Evolutionary conservation across 2,113 vertebrate species (phyloP).

Genomic region (Bungarus multicinctus): DNA sequence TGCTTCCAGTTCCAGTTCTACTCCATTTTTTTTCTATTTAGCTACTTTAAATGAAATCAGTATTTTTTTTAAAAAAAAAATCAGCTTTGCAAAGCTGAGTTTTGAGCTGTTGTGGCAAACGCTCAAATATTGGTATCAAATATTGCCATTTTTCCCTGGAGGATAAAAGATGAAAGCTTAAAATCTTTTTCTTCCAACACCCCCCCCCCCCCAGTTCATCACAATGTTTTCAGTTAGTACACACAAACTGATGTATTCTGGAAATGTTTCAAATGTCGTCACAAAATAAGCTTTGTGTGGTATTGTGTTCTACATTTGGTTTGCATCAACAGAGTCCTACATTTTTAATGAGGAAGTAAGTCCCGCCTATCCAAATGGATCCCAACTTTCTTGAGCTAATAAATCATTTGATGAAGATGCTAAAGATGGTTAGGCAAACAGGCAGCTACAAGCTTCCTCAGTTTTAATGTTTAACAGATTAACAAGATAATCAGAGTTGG

Average conservation of each 20-base stretch:
- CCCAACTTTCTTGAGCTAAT: not conserved
- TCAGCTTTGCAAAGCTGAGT: conserved; percentile 9
- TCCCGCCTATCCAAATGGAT: not conserved
- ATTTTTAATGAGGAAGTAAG: conserved; percentile 1
- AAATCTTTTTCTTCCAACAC: not conserved
- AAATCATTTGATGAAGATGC: not conserved
- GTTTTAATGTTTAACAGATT: not conserved
- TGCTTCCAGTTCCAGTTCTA: conserved; percentile 38
- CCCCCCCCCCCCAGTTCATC: conserved; percentile 24
- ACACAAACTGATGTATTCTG: conserved; percentile 37
- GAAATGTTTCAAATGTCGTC: conserved; percentile 42
- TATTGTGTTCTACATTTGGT: conserved; percentile 33
- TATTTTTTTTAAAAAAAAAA: conserved; percentile 29
- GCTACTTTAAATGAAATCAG: conserved; percentile 39
- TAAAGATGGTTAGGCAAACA: not conserved
- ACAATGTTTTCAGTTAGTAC: conserved; percentile 47
- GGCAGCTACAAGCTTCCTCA: not conserved
- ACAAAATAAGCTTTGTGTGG: conserved; percentile 27
- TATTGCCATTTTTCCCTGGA: conserved; percentile 6
- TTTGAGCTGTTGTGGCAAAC: not conserved
- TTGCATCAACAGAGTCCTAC: not conserved
- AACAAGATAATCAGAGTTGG: too few species aligned
- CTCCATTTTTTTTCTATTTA: conserved; percentile 20
- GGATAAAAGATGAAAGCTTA: not conserved
- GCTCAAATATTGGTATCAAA: conserved; percentile 32